Percentiles rank a stretch among this genome's conserved stretches.
Conservation (phyloP, 2,888 invertebrate species). For the Nesidiocoris tenuis region DNA sequence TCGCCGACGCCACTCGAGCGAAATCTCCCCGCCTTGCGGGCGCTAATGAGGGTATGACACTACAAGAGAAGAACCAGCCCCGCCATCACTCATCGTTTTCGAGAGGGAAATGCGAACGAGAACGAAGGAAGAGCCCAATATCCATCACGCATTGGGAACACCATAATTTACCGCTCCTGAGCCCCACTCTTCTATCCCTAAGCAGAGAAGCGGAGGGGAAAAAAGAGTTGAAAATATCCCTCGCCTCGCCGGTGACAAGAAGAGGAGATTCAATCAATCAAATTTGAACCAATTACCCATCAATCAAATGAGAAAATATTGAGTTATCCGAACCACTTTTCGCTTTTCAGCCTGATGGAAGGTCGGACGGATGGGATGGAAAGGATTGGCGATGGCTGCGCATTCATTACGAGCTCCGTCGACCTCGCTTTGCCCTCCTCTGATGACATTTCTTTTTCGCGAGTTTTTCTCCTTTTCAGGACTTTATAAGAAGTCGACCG, state of each 20-base stretch:
- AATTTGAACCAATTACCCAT: conserved; percentile 42
- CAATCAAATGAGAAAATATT: conserved; percentile 40
- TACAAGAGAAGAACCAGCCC: neutral
- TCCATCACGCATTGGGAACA: conserved; percentile 40
- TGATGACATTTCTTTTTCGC: neutral
- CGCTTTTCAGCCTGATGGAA: neutral
- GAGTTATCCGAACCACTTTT: conserved; percentile 25
- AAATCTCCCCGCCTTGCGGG: conserved; percentile 15
- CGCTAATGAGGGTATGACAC: conserved; percentile 37
- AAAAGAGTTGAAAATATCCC: neutral
- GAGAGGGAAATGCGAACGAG: neutral
- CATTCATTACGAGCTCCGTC: too few relatives aligned
- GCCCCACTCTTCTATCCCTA: conserved; percentile 9
- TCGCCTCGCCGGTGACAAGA: conserved; percentile 21
- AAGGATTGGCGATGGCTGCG: neutral
- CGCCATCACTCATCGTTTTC: conserved; percentile 37
- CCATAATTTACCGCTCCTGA: conserved; percentile 28
- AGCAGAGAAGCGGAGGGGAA: neutral
- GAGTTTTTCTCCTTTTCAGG: neutral
- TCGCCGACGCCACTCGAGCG: neutral
- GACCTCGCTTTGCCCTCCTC: neutral
- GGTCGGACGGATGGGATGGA: neutral
- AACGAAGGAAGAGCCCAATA: conserved; percentile 13
- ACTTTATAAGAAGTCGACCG: too few relatives aligned
- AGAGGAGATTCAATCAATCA: conserved; percentile 35